A percentile compares a stretch with the other conserved stretches of the same genome.
Evolutionary conservation across 2,888 invertebrate species (phyloP).

Genomic region (Clitarchus hookeri): DNA sequence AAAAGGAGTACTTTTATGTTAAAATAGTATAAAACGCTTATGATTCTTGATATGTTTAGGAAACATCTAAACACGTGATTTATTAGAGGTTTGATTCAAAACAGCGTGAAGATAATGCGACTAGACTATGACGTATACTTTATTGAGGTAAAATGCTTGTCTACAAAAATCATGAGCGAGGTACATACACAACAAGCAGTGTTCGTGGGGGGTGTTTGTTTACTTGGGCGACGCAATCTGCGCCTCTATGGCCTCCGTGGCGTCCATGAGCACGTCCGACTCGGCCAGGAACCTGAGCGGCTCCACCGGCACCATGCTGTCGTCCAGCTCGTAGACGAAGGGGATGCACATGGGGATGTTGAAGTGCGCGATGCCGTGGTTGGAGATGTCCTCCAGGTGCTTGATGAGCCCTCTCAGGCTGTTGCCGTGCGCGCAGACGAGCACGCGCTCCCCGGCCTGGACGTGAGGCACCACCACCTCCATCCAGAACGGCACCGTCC

Average conservation of each 20-base stretch:
- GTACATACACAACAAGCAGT: too few species aligned
- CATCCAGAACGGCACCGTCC: conserved; percentile 58
- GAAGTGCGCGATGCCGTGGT: conserved; percentile 63
- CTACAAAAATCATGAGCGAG: too few species aligned
- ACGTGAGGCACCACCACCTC: conserved; percentile 57
- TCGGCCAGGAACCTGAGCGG: conserved; percentile 67
- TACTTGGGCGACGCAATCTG: background rate
- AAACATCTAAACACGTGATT: too few species aligned
- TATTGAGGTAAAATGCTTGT: too few species aligned
- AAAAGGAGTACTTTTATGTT: too few species aligned
- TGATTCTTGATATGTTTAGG: too few species aligned
- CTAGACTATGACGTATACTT: too few species aligned
- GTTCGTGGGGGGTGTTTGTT: too few species aligned
- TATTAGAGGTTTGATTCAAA: too few species aligned
- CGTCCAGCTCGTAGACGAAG: conserved; percentile 64
- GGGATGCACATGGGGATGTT: conserved; percentile 69
- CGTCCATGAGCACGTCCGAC: conserved; percentile 64
- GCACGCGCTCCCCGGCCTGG: conserved; percentile 50
- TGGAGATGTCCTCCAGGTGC: conserved; percentile 58
- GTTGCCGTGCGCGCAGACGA: conserved; percentile 54
- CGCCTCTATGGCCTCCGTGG: conserved; percentile 54
- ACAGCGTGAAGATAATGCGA: too few species aligned
- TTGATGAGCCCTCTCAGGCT: conserved; percentile 53
- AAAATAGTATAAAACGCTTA: too few species aligned
- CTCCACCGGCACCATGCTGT: conserved; percentile 61